A percentile compares a stretch with the other conserved stretches of the same genome.
Conservation (phyloP, 2,888 invertebrate genomes). For the Hypomecis atomaria region DNA sequence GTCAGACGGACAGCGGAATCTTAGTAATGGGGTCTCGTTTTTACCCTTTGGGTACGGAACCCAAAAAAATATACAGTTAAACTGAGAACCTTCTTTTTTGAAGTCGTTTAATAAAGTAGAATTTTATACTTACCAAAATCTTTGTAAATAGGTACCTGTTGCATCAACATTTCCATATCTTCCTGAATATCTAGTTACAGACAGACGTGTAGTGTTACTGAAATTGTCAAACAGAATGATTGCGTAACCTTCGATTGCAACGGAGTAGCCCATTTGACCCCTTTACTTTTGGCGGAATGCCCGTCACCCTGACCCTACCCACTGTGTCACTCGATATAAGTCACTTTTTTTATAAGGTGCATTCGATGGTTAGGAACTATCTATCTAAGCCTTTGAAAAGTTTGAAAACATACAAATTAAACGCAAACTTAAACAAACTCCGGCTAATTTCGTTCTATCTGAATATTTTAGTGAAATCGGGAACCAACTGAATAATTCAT, state of each 20-base stretch:
- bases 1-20: too few species aligned
- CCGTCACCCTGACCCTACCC: slow-evolving; percentile 31
- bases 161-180: too few species aligned
- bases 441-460: slow-evolving; percentile 7
- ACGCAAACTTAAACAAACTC: slow-evolving; percentile 7
- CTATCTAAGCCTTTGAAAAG: slow-evolving; percentile 5
- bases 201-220: neutral
- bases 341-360: neutral
- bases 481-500: slow-evolving; percentile 32
- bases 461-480: slow-evolving; percentile 31
- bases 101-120: too few species aligned
- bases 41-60: too few species aligned
- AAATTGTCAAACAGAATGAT: slow-evolving; percentile 2
- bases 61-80: too few species aligned
- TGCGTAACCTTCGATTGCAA: slow-evolving; percentile 14
- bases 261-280: slow-evolving; percentile 18
- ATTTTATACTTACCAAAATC: too few species aligned
- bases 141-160: too few species aligned
- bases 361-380: neutral
- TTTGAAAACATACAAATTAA: too few species aligned
- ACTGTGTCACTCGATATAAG: slow-evolving; percentile 3
- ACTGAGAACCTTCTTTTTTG: too few species aligned
- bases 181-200: too few species aligned
- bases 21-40: too few species aligned
- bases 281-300: slow-evolving; percentile 33